Conservation (phyloP, 2,797 vertebrate species). For the Manis javanica region DNA sequence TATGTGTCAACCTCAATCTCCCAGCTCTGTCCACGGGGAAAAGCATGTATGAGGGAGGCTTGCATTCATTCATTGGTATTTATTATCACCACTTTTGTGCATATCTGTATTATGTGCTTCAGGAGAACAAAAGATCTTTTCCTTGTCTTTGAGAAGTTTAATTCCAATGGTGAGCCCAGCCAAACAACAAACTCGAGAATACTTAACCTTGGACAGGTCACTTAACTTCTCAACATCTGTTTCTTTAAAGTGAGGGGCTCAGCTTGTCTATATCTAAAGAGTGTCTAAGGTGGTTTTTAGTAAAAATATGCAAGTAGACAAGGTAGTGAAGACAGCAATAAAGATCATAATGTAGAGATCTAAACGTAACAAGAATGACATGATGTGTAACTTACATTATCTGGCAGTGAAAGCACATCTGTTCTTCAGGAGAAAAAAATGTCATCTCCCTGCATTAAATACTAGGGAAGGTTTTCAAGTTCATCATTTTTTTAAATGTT, state of each 20-base stretch:
- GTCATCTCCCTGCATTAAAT: not conserved
- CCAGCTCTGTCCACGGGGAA: not conserved
- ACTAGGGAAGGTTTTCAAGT: not conserved
- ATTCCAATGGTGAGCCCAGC: not conserved
- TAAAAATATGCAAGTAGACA: not conserved
- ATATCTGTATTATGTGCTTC: not conserved
- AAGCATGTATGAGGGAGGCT: not conserved
- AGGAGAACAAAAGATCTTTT: conserved; percentile 16
- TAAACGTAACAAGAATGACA: not conserved
- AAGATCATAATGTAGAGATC: not conserved
- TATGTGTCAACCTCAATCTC: too few relatives aligned
- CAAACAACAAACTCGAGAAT: conserved; percentile 24
- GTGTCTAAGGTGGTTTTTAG: not conserved
- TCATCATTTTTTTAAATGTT: not conserved
- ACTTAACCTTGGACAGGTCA: not conserved
- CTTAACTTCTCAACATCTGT: not conserved
- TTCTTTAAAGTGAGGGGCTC: not conserved
- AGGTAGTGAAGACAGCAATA: not conserved
- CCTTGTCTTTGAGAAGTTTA: not conserved
- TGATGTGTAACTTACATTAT: not conserved
- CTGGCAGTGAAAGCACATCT: not conserved
- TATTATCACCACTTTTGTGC: not conserved
- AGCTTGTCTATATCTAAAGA: not conserved
- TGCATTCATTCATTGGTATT: not conserved
- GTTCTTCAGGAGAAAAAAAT: not conserved